These are phyloP conservation scores for Serranus cabrilla DNA, from an alignment of 2,797 vertebrate genomes.

Conservation along the genomic window DNA sequence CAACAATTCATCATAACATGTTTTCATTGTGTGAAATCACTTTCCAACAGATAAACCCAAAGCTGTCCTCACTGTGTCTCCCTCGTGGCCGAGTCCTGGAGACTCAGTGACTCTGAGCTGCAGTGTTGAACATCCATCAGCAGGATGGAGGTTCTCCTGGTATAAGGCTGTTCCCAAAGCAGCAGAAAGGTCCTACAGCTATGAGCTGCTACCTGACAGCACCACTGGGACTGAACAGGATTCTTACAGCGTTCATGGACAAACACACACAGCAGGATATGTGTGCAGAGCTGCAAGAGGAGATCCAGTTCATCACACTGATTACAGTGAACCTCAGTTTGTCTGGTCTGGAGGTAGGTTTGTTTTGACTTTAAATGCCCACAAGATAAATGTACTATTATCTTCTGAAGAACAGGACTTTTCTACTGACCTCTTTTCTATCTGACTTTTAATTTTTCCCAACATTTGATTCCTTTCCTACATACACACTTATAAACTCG, in stretches of 20 bases:
- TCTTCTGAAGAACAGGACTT: too few relatives aligned
- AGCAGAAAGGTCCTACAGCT: neutral
- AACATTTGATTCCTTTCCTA: too few relatives aligned
- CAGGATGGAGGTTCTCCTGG: constrained; percentile 68
- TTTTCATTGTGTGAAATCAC: neutral
- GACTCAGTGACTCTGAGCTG: constrained; percentile 55
- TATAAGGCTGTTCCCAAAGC: constrained; percentile 32
- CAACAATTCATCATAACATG: too few relatives aligned
- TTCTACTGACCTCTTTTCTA: too few relatives aligned
- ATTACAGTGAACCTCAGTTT: neutral
- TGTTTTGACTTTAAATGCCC: too few relatives aligned
- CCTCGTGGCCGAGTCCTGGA: constrained; percentile 61
- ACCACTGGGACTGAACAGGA: constrained; percentile 24
- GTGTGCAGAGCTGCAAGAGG: constrained; percentile 36
- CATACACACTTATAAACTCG: too few relatives aligned
- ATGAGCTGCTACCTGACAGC: constrained; percentile 40
- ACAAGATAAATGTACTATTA: too few relatives aligned
- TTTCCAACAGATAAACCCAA: constrained; percentile 4
- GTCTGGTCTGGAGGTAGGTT: constrained; percentile 20
- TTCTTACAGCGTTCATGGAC: constrained; percentile 42
- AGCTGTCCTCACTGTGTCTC: constrained; percentile 54
- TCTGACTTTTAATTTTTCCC: too few relatives aligned
- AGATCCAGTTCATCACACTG: neutral
- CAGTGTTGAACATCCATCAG: constrained; percentile 19
- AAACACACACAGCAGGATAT: constrained; percentile 49